These are phyloP conservation scores for Philereme vetulata DNA, from an alignment of 2,888 invertebrate genomes.

Conservation along the genomic window DNA sequence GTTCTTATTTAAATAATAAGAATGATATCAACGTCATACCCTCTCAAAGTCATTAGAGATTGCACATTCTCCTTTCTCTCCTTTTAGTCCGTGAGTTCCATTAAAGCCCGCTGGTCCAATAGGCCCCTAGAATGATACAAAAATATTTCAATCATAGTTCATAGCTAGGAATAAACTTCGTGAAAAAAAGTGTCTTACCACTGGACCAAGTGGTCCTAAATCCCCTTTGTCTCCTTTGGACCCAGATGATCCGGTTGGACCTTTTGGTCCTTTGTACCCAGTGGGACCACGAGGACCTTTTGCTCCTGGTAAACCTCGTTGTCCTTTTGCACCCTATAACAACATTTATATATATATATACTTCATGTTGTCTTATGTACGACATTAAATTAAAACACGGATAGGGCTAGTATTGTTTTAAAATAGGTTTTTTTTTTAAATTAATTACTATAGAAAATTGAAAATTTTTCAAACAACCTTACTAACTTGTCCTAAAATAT, in stretches of 20 bases:
- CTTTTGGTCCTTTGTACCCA: conserved; percentile 65
- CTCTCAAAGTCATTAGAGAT: conserved; percentile 47
- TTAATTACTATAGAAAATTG: not conserved
- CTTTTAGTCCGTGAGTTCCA: conserved; percentile 54
- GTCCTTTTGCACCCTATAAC: conserved; percentile 47
- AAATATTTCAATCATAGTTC: not conserved
- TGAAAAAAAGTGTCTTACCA: conserved; percentile 33
- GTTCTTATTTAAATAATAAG: too few species aligned
- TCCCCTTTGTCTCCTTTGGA: conserved; percentile 35
- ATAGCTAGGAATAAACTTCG: not conserved
- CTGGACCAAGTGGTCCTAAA: conserved; percentile 37
- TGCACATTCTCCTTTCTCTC: conserved; percentile 64
- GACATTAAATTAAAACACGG: too few species aligned
- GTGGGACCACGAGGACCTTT: conserved; percentile 63
- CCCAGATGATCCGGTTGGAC: conserved; percentile 42
- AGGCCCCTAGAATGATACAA: conserved; percentile 41
- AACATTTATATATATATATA: not conserved
- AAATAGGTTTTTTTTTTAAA: too few species aligned
- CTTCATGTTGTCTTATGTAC: too few species aligned
- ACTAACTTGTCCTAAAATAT: too few species aligned
- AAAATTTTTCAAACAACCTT: too few species aligned
- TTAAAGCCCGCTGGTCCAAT: conserved; percentile 45
- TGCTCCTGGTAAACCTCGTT: conserved; percentile 41
- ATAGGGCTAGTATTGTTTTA: too few species aligned
- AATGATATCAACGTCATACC: conserved; percentile 32